Conservation (phyloP, 2,888 invertebrate species). For the Beris chalybata region DNA sequence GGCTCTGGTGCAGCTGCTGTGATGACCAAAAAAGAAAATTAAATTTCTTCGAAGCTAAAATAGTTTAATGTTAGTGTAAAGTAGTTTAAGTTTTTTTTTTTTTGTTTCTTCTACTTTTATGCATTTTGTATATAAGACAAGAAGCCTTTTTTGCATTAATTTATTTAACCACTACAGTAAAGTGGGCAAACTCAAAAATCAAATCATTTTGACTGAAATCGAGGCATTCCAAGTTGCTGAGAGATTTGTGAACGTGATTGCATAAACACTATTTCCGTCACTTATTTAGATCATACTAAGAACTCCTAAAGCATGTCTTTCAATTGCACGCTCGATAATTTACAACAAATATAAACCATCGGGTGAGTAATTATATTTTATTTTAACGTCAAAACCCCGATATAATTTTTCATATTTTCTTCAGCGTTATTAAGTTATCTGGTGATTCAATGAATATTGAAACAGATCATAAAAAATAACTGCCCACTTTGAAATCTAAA, state of each 20-base stretch:
- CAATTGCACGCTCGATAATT: too few relatives aligned
- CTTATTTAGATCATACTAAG: too few relatives aligned
- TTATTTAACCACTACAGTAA: background rate
- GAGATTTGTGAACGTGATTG: conserved; percentile 6
- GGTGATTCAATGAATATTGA: too few relatives aligned
- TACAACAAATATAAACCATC: too few relatives aligned
- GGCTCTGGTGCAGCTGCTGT: background rate
- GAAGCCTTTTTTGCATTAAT: background rate
- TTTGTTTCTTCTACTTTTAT: background rate
- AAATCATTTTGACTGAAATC: background rate
- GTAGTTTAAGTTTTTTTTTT: conserved; percentile 3
- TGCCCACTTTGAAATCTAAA: too few relatives aligned
- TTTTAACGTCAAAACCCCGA: too few relatives aligned
- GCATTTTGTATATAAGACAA: background rate
- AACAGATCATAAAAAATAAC: too few relatives aligned
- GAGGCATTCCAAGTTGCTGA: background rate
- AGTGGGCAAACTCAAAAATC: background rate
- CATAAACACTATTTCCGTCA: background rate
- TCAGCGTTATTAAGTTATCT: too few relatives aligned
- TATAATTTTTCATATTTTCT: too few relatives aligned
- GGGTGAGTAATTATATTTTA: too few relatives aligned
- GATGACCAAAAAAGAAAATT: conserved; percentile 25
- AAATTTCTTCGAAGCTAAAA: background rate
- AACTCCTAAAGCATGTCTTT: too few relatives aligned
- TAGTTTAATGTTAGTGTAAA: background rate